Evolutionary conservation across 2,888 invertebrate species (phyloP).

Genomic region (Nomada goodeniana): DNA sequence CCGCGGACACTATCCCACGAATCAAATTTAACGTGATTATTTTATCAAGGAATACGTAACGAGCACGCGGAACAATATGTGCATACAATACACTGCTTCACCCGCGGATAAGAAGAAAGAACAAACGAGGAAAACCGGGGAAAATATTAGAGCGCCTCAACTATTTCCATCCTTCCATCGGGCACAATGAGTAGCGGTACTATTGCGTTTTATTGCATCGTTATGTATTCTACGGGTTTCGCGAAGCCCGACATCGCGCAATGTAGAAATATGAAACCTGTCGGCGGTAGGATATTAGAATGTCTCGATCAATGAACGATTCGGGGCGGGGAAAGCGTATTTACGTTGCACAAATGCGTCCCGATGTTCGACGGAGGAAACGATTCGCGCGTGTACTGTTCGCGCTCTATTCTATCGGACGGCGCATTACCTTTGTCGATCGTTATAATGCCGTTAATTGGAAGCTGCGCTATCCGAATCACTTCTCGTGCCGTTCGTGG

Average conservation of each 20-base stretch:
- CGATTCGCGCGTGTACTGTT: conserved; percentile 2
- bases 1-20: no score
- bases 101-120: no score
- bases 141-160: background rate
- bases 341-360: conserved; percentile 43
- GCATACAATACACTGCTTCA: background rate
- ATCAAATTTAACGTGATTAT: background rate
- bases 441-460: conserved; percentile 17
- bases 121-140: background rate
- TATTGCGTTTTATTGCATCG: conserved; percentile 52
- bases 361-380: conserved; percentile 2
- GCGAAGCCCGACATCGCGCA: conserved; percentile 40
- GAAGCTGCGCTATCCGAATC: background rate
- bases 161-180: conserved; percentile 32
- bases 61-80: background rate
- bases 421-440: conserved; percentile 7
- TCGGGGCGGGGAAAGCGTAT: conserved; percentile 30
- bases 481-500: no score
- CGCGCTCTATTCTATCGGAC: no score
- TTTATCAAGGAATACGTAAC: background rate
- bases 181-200: conserved; percentile 11
- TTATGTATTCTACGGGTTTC: conserved; percentile 37
- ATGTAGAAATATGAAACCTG: conserved; percentile 57
- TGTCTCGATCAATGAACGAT: conserved; percentile 44
- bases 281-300: conserved; percentile 57